These are phyloP conservation scores for Caenorhabditis afra DNA, from an alignment of 2,888 invertebrate species.

Conservation along the genomic window DNA sequence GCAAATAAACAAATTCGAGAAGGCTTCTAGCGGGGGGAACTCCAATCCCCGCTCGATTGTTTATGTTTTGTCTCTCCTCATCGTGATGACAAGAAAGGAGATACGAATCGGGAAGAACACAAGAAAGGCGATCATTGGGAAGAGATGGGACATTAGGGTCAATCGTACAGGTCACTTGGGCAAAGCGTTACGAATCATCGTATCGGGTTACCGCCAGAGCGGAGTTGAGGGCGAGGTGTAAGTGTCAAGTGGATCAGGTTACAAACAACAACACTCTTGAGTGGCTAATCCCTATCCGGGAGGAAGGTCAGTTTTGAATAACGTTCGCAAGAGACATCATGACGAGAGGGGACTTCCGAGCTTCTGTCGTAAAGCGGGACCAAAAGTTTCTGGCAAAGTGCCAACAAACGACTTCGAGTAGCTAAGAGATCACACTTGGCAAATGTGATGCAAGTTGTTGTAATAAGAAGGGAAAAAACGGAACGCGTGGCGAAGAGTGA, in stretches of 20 bases:
- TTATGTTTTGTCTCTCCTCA: constrained; percentile 29
- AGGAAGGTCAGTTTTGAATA: background rate
- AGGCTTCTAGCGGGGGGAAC: constrained; percentile 1
- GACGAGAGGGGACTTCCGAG: too few relatives aligned
- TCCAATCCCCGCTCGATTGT: constrained; percentile 17
- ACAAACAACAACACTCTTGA: constrained; percentile 42
- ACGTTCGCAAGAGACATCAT: too few relatives aligned
- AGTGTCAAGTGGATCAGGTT: constrained; percentile 26
- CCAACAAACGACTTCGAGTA: background rate
- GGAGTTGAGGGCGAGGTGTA: background rate
- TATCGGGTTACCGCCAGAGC: constrained; percentile 21
- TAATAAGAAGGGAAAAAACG: background rate
- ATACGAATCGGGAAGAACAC: constrained; percentile 8
- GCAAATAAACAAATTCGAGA: constrained; percentile 42
- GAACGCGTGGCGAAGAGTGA: too few relatives aligned
- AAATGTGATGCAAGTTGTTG: constrained; percentile 13
- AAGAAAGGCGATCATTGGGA: background rate
- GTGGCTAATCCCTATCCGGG: constrained; percentile 21
- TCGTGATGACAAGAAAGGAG: constrained; percentile 26
- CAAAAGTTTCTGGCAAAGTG: background rate
- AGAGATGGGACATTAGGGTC: background rate
- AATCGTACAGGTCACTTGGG: constrained; percentile 39
- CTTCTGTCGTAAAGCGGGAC: background rate
- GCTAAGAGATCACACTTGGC: background rate
- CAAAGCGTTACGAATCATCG: constrained; percentile 32